Evolutionary conservation across 2,888 invertebrate genomes (phyloP).

Genomic region (Odontocolon sp.): DNA sequence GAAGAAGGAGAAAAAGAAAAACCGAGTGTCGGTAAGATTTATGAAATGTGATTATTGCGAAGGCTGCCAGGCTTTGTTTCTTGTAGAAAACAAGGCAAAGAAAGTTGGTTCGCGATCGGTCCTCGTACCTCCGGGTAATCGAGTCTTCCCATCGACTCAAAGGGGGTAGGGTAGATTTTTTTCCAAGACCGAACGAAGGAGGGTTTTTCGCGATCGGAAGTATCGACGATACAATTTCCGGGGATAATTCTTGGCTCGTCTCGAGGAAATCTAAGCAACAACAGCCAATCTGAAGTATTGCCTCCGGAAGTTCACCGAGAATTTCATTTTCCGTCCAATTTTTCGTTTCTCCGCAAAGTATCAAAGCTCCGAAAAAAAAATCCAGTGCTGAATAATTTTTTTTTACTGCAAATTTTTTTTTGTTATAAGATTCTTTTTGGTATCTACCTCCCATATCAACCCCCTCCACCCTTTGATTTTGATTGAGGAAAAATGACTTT

Average conservation of each 20-base stretch:
- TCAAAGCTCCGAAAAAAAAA: background rate
- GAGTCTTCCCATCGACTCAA: conserved; percentile 21
- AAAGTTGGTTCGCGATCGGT: conserved; percentile 26
- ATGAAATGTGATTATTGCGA: conserved; percentile 35
- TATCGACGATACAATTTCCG: conserved; percentile 67
- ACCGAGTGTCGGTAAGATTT: conserved; percentile 21
- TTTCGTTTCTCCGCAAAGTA: background rate
- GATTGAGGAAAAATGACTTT: background rate
- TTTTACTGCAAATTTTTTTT: background rate
- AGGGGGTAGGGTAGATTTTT: background rate
- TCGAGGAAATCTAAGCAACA: too few relatives aligned
- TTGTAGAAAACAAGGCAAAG: conserved; percentile 29
- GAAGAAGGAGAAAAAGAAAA: background rate
- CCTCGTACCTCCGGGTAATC: conserved; percentile 33
- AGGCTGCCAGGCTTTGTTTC: conserved; percentile 29
- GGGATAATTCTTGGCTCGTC: conserved; percentile 61
- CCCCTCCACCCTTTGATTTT: too few relatives aligned
- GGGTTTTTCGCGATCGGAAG: conserved; percentile 56
- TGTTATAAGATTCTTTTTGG: too few relatives aligned
- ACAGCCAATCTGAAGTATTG: too few relatives aligned
- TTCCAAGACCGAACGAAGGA: background rate
- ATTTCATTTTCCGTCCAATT: conserved; percentile 19
- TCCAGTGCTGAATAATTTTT: background rate
- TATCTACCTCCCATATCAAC: too few relatives aligned
- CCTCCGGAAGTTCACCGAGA: conserved; percentile 53